Conservation (phyloP, 1,140 invertebrate species). For the Drosophila serrata region DNA sequence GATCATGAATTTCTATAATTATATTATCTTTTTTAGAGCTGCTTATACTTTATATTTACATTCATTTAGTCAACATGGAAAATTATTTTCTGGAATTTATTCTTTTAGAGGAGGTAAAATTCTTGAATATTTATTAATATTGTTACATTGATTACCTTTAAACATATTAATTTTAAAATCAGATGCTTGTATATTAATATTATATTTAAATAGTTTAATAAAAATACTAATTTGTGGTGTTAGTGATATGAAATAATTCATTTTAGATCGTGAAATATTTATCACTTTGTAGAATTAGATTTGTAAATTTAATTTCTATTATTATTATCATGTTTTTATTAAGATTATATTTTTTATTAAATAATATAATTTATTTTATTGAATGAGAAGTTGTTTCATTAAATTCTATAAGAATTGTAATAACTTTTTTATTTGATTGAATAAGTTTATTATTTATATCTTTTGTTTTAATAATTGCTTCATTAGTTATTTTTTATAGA, state of each 20-base stretch:
- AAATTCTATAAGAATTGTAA: slow-evolving; percentile 85
- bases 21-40: slow-evolving; percentile 85
- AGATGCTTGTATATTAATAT: slow-evolving; percentile 86
- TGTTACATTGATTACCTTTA: slow-evolving; percentile 88
- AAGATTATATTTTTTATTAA: slow-evolving; percentile 85
- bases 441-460: slow-evolving; percentile 87
- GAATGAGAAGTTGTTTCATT: slow-evolving; percentile 86
- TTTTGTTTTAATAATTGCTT: slow-evolving; percentile 88
- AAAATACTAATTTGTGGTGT: slow-evolving; percentile 88
- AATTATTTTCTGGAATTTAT: slow-evolving; percentile 73
- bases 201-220: slow-evolving; percentile 88
- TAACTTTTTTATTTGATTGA: slow-evolving; percentile 87
- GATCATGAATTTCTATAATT: slow-evolving; percentile 85
- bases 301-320: slow-evolving; percentile 79
- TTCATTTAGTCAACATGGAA: slow-evolving; percentile 87
- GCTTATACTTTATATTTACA: slow-evolving; percentile 86
- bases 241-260: slow-evolving; percentile 86
- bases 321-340: slow-evolving; percentile 70
- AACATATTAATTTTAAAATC: slow-evolving; percentile 87
- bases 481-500: slow-evolving; percentile 88
- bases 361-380: slow-evolving; percentile 85
- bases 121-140: slow-evolving; percentile 87
- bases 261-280: slow-evolving; percentile 85
- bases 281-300: slow-evolving; percentile 84
- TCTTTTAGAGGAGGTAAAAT: slow-evolving; percentile 77